phyloP scores from a whole-genome alignment of 2,888 invertebrate species.

The Willowsia nigromaculata region DNA sequence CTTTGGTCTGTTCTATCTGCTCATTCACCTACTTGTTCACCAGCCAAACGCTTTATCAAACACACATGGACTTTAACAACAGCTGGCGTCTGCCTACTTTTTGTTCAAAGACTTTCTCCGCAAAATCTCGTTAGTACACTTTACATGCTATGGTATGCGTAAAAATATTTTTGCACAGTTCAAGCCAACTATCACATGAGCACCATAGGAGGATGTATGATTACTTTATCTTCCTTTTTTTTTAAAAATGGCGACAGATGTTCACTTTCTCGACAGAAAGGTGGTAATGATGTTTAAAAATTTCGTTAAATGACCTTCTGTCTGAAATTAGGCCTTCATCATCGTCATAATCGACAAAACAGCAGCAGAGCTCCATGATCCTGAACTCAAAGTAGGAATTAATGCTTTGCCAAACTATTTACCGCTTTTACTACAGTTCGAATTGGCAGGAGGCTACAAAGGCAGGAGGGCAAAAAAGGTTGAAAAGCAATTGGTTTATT shows the following conservation, averaged over 20 bases:
- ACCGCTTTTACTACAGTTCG: too few relatives aligned
- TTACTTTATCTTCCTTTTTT: not conserved
- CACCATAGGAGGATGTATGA: too few relatives aligned
- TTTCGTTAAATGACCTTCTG: not conserved
- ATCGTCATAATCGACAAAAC: conserved; percentile 3
- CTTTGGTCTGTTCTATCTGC: not conserved
- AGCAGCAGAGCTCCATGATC: not conserved
- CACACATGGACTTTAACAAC: not conserved
- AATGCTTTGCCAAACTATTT: not conserved
- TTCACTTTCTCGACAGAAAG: not conserved
- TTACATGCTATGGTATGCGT: too few relatives aligned
- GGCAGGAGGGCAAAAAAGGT: not conserved
- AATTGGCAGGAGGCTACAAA: too few relatives aligned
- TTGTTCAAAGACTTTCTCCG: not conserved
- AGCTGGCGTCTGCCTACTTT: not conserved
- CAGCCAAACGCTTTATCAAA: not conserved
- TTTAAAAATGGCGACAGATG: not conserved
- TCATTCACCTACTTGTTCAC: not conserved
- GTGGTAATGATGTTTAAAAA: not conserved
- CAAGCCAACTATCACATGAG: too few relatives aligned
- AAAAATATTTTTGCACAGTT: too few relatives aligned
- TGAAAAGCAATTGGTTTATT: conserved; percentile 7
- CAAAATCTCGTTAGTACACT: not conserved
- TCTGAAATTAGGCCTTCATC: not conserved
- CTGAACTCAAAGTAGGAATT: not conserved